Conservation (phyloP, 1,140 invertebrate genomes). For the Druon quercuslanigerum region DNA sequence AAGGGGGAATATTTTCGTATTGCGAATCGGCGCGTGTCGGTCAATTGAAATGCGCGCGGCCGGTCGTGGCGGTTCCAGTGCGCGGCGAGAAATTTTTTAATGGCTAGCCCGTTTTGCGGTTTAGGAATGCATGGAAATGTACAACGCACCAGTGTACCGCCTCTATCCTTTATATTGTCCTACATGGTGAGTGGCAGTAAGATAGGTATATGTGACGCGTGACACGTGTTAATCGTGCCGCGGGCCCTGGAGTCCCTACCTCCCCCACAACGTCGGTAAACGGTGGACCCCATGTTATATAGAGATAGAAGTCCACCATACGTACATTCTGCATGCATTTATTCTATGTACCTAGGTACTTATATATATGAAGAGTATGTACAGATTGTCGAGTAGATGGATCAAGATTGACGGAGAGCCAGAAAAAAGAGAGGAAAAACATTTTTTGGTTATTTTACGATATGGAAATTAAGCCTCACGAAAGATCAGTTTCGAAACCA, state of each 20-base stretch:
- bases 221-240: slow-evolving; percentile 71
- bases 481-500: too few relatives aligned
- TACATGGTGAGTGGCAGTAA: slow-evolving; percentile 54
- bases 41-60: slow-evolving; percentile 63
- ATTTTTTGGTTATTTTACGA: too few relatives aligned
- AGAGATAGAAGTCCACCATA: not conserved
- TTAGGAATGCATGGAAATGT: slow-evolving; percentile 68
- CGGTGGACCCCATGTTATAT: not conserved
- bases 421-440: too few relatives aligned
- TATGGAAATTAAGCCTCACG: too few relatives aligned
- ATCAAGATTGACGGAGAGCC: too few relatives aligned
- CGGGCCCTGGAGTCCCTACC: slow-evolving; percentile 57
- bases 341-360: too few relatives aligned
- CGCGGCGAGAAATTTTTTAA: slow-evolving; percentile 69
- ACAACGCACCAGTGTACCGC: slow-evolving; percentile 49
- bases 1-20: slow-evolving; percentile 47
- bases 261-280: slow-evolving; percentile 34
- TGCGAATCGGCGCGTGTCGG: slow-evolving; percentile 45
- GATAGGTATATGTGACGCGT: slow-evolving; percentile 64
- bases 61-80: slow-evolving; percentile 55
- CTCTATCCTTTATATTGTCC: slow-evolving; percentile 66
- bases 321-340: too few relatives aligned
- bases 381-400: too few relatives aligned
- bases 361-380: too few relatives aligned
- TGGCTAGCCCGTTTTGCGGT: slow-evolving; percentile 62